A percentile compares a stretch with the other conserved stretches of the same genome.
Conservation (phyloP, 2,888 invertebrate genomes). For the Parthenolecanium corni region DNA sequence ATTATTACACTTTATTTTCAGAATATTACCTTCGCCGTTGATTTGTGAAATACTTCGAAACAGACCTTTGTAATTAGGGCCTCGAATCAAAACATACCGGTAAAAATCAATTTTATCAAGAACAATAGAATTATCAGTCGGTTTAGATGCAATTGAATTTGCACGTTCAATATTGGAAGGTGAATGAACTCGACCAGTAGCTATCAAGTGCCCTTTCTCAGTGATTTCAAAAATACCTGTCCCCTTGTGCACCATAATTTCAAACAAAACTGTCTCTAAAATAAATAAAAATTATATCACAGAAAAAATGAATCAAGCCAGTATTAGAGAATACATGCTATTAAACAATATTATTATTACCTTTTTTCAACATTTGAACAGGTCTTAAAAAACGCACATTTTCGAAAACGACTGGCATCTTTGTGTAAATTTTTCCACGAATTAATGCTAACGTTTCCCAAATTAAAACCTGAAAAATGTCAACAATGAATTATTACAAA, state of each 20-base stretch:
- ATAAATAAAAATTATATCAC: not conserved
- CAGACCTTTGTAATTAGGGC: conserved; percentile 45
- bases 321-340: not conserved
- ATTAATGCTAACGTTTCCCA: conserved; percentile 31
- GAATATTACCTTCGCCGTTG: conserved; percentile 20
- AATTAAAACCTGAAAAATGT: conserved; percentile 28
- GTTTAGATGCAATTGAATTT: not conserved
- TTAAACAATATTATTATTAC: no score
- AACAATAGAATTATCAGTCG: conserved; percentile 10
- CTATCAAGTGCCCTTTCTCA: conserved; percentile 23
- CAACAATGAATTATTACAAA: no score
- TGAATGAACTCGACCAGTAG: conserved; percentile 13
- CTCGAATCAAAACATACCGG: conserved; percentile 56
- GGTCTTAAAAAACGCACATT: conserved; percentile 29
- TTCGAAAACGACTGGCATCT: conserved; percentile 29
- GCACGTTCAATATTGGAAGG: not conserved
- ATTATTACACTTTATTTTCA: no score
- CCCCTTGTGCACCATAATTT: conserved; percentile 28
- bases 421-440: conserved; percentile 29
- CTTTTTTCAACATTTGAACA: not conserved
- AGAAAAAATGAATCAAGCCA: not conserved
- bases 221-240: conserved; percentile 29
- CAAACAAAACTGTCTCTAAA: conserved; percentile 23
- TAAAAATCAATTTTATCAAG: conserved; percentile 46
- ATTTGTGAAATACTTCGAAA: conserved; percentile 40